Evolutionary conservation across 2,113 vertebrate genomes (phyloP), one percentile per base, ranked within the genome.

Genomic region (Toxotes chatareus): DNA sequence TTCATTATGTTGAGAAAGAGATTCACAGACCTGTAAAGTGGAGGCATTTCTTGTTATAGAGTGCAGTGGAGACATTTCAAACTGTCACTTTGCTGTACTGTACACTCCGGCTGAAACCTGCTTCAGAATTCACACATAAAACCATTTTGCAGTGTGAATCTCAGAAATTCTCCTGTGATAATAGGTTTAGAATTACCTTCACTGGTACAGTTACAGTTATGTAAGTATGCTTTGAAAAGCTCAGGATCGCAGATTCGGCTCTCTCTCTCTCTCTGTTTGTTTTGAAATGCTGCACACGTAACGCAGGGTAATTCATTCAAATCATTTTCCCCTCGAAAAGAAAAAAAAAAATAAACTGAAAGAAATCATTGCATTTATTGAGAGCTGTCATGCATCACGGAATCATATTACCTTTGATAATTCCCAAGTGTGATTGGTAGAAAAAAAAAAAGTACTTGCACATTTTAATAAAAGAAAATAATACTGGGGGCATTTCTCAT

Each of bases 401-500:
- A 83, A 71, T 86, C 53, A 66, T 73, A 88, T 83, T 80, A 83
- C 46, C 55, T 64, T 84, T 87, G 42, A 87, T 73, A 63, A 88
- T 90, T 86, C 75, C 78, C 82, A 79, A 76, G 67, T 79, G 81
- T 85, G 74, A 90, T 85, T 86, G 86, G 61, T 56, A 64, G 53
- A 81, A 36, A 51, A 34, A 66, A 67, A 74, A 68, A 73, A 76
- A 27, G 27, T 49, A 36, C 69, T 38, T 70, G 81, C 79, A 79
- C 76, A 85, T 88, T 93, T 91, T 90, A 91, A 92, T 92, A 84
- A 90, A 79, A 84, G 82, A 70, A 83, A 89, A 92, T 85, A 79
- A 87, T 86, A 75, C 67, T 69, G 32, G 46, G 74, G 82, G 79
- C 79, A 66, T 91, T 88, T 91, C 68, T 92, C 86, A 92, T 92